phyloP scores from a whole-genome alignment of 2,113 vertebrate species.

The Ophiodon elongatus region DNA sequence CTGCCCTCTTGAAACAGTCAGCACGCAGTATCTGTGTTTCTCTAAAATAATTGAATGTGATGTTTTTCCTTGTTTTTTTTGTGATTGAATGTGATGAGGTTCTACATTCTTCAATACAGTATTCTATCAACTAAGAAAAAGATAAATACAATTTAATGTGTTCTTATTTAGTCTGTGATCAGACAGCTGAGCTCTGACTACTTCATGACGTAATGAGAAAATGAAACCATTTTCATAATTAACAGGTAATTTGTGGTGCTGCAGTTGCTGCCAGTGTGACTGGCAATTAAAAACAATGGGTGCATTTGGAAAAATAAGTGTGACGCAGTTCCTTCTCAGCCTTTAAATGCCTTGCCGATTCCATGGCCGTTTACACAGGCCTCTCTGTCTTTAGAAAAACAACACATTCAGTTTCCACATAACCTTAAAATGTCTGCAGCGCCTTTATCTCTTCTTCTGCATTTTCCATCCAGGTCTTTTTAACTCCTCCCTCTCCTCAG shows the following conservation, averaged over 20 bases:
- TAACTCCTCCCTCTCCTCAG: not conserved
- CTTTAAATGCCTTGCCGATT: conserved; percentile 8
- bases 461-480: conserved; percentile 10
- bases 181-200: not conserved
- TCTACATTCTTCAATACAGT: not conserved
- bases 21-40: not conserved
- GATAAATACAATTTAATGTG: not conserved
- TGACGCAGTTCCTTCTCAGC: conserved; percentile 49
- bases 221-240: conserved; percentile 19
- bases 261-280: conserved; percentile 22
- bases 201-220: conserved; percentile 40
- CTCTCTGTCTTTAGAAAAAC: conserved; percentile 4
- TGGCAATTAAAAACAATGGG: conserved; percentile 6
- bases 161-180: not conserved
- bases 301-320: conserved; percentile 30
- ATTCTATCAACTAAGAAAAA: not conserved
- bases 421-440: conserved; percentile 14
- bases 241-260: conserved; percentile 26
- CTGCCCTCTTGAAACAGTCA: not conserved
- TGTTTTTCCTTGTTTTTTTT: not conserved
- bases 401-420: conserved; percentile 5
- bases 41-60: not conserved
- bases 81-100: not conserved
- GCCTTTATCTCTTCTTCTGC: conserved; percentile 2
- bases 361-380: not conserved